These are phyloP conservation scores for Okamejei kenojei DNA, from an alignment of 2,797 vertebrate genomes.

Conservation along the genomic window DNA sequence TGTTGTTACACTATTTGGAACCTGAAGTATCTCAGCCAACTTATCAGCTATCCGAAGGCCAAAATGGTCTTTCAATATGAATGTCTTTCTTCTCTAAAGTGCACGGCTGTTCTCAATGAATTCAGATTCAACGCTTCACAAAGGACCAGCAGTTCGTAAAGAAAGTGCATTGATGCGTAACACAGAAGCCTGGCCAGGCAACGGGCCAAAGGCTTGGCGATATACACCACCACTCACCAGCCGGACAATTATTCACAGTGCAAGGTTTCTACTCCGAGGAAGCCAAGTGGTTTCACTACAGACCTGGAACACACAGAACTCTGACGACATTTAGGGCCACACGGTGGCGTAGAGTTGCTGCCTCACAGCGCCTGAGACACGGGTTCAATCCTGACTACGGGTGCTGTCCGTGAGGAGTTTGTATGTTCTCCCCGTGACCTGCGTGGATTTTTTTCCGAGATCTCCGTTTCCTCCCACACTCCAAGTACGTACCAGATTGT, in stretches of 20 bases:
- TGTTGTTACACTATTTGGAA: neutral
- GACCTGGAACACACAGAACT: neutral
- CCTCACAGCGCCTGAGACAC: too few species aligned
- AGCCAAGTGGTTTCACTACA: neutral
- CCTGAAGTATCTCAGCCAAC: neutral
- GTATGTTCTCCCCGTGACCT: too few species aligned
- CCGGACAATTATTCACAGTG: conserved; percentile 5
- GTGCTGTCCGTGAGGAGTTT: too few species aligned
- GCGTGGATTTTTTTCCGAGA: too few species aligned
- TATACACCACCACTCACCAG: neutral
- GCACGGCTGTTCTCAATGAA: neutral
- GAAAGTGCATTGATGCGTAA: neutral
- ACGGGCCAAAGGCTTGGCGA: neutral
- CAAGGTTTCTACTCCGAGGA: neutral
- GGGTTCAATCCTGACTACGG: too few species aligned
- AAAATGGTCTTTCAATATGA: neutral
- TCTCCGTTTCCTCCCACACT: too few species aligned
- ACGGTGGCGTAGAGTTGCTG: too few species aligned
- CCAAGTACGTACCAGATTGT: too few species aligned
- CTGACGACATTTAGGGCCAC: neutral
- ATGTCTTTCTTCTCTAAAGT: neutral
- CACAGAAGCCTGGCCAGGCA: neutral
- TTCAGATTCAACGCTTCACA: neutral
- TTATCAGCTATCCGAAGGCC: neutral
- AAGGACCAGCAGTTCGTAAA: conserved; percentile 24